Base-by-base conservation (phyloP, 2,888 invertebrate genomes). In the Melangyna quadrimaculata region DNA sequence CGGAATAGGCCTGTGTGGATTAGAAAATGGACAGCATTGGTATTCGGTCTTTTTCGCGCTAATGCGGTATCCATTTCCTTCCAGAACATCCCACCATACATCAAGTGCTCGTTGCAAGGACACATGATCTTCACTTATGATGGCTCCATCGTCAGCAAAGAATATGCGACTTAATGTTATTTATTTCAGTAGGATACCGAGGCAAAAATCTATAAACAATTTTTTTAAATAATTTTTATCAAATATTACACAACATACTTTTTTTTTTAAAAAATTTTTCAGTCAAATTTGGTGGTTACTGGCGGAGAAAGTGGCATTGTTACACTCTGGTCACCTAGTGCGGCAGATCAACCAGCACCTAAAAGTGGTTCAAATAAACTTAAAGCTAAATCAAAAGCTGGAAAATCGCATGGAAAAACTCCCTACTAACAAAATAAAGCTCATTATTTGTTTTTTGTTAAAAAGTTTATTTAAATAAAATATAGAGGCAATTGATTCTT, bases 241-340 rank as follows among this genome's bases (percentile, higher is more conserved):
- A 14, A 37, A 37, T 37, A 12, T 4, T n/a, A n/a, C n/a, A 37
- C 4, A 37, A 37, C 10, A 40, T 40, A 37, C 14, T 7, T n/a
- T n/a, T 12, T 7, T 75, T 70, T 40, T 77, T 29, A 17, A 8
- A 17, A 17, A 0, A n/a, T 17, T 10, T 75, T 91, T 92, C 90
- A 96, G 95, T 93, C 92, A 29, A 94, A 95, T 87, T 86, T 94
- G 22, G 90, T 96, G 59, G 90, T 96, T 82, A 96, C 96, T 10
- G 94, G 95, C 22, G 96, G 96, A 4, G 96, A 97, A 92, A 91
- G 93, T n/a, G 95, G 95, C 14, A 91, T 94, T 51, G 88, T 96
- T 12, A 94, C 94, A 88, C 91, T 95, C 51, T 96, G 96, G 96
- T 92, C 92, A 81, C 90, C 90, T 1, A 7, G 14, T 14, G 1